Evolutionary conservation across 1,140 invertebrate genomes (phyloP), one percentile per base, ranked within the genome.

Genomic region (Neodiprion virginianus): DNA sequence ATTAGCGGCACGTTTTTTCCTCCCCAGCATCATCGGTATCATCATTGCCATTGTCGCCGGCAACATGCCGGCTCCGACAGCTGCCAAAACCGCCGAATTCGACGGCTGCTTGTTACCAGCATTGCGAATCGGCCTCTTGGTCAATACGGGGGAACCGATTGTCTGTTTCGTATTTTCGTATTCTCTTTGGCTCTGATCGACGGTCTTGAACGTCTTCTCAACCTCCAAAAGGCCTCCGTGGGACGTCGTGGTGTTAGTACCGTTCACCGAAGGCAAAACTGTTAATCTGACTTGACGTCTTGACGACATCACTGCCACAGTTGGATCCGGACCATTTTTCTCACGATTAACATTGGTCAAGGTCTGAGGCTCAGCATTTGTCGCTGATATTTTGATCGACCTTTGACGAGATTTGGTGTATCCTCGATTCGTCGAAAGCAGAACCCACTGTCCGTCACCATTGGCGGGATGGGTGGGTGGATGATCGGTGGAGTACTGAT

Each of bases 41-140:
- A 95, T 90, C 92, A 95, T 93, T 1, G 93, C 94, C 91, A 95
- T 93, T 0, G 93, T 94, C 0, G 93, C 94, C 17, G 94, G 94
- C 49, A 95, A 85, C 91, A 95, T 93, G 1, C 93, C 94, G 48
- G 94, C 93, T 2, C 93, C 92, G 7, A 94, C 93, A 5, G 93
- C 94, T 9, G 93, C 93, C 66, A 94, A 80, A 11, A 94, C 89
- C 0, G 93, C 92, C 3, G 92, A 90, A 69, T 79, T 88, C 12
- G 87, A 86, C 9, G 87, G 82, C 74, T 79, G 82, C 48, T 77
- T 75, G 12, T 10, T 11, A 5, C 84, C 67, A 0, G 80, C 80
- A 61, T 84, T 81, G 70, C 81, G 84, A 14, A 84, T 79, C 0
- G 83, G 84, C 78, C 80, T 81, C 49, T 79, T 85, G 4, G 79